Evolutionary conservation across 2,888 invertebrate genomes (phyloP).

Genomic region (Podabrus alpinus): DNA sequence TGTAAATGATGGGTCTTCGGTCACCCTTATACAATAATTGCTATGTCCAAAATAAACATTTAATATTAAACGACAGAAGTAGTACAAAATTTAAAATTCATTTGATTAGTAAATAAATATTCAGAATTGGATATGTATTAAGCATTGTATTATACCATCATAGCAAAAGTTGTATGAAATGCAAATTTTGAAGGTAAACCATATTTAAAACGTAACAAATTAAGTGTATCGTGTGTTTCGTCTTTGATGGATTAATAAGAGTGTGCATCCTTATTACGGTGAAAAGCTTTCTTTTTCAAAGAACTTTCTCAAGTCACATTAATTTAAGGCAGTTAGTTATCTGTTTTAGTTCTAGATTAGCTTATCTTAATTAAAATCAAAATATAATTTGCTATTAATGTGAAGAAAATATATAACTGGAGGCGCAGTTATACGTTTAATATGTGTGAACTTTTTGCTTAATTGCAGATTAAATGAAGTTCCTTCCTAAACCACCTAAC

Average conservation of each 20-base stretch:
- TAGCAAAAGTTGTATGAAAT: background rate
- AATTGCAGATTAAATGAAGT: conserved; percentile 44
- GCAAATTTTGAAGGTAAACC: background rate
- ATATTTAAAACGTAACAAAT: background rate
- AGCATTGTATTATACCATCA: background rate
- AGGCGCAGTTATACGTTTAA: conserved; percentile 43
- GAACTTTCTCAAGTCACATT: conserved; percentile 1
- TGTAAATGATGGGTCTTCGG: conserved; percentile 21
- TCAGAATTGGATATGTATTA: background rate
- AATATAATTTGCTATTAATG: conserved; percentile 32
- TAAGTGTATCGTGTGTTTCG: background rate
- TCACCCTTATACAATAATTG: conserved; percentile 20
- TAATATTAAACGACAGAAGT: background rate
- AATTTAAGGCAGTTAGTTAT: background rate
- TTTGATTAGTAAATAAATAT: background rate
- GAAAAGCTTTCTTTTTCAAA: background rate
- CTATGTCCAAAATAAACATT: conserved; percentile 7
- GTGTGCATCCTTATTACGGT: background rate
- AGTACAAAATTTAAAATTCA: background rate
- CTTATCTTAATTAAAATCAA: conserved; percentile 36
- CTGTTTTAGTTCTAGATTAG: conserved; percentile 19
- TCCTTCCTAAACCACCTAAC: conserved; percentile 39
- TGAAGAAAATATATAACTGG: conserved; percentile 29
- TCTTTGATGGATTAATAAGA: background rate
- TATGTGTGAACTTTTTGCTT: conserved; percentile 43